Percentiles rank a stretch among this genome's conserved stretches.
These are phyloP conservation scores for Zygogramma bicolorata DNA, from an alignment of 2,888 invertebrate genomes.

Conservation along the genomic window DNA sequence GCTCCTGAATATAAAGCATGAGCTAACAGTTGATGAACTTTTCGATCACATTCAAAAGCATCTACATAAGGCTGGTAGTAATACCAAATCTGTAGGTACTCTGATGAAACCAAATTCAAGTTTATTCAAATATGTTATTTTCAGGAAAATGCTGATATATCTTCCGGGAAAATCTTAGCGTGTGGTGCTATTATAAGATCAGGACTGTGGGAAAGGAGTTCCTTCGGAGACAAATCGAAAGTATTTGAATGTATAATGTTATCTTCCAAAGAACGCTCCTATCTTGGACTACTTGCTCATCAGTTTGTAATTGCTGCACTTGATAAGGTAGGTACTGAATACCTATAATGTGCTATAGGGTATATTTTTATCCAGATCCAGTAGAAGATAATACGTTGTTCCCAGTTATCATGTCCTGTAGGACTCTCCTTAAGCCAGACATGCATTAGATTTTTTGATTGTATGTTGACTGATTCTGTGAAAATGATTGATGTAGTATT, in stretches of 20 bases:
- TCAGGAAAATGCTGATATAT: constrained; percentile 81
- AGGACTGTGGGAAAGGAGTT: constrained; percentile 69
- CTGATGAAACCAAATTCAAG: no score
- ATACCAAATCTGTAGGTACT: constrained; percentile 76
- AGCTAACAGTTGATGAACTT: constrained; percentile 69
- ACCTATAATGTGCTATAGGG: no score
- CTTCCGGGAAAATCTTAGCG: constrained; percentile 77
- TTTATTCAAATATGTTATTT: constrained; percentile 38
- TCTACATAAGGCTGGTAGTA: constrained; percentile 72
- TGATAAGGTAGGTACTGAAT: constrained; percentile 65
- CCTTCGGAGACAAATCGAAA: constrained; percentile 68
- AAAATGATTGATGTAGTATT: no score
- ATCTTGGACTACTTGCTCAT: constrained; percentile 72
- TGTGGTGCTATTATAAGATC: constrained; percentile 80
- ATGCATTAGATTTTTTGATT: no score
- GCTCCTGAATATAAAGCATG: constrained; percentile 69
- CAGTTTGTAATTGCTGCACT: constrained; percentile 74
- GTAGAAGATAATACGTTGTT: no score
- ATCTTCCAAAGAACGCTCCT: constrained; percentile 74
- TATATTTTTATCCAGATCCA: no score
- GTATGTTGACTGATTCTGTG: no score
- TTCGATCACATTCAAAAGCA: constrained; percentile 74
- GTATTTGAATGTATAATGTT: constrained; percentile 67
- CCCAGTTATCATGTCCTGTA: no score
- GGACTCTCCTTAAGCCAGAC: no score